Conservation (phyloP, 2,888 invertebrate species). For the Polietes domitor region DNA sequence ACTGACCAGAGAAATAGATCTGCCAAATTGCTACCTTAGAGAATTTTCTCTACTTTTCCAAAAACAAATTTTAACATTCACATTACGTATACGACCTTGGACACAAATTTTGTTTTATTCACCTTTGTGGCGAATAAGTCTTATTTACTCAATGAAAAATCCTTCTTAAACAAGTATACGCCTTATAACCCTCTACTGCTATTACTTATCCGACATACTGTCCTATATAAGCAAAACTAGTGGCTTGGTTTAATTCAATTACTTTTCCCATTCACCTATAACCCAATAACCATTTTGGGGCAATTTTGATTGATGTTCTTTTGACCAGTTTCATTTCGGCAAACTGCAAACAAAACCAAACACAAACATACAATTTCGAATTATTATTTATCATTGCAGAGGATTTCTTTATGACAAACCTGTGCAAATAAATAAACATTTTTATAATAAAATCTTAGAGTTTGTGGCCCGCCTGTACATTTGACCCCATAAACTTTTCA, state of each 20-base stretch:
- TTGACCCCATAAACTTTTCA: background rate
- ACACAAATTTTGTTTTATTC: no score
- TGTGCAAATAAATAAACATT: background rate
- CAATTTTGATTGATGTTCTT: background rate
- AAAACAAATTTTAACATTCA: no score
- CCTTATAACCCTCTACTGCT: background rate
- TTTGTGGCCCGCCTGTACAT: background rate
- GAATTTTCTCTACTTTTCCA: no score
- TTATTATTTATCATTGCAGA: conserved; percentile 22
- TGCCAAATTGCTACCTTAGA: no score
- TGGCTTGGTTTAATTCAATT: background rate
- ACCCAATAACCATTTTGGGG: background rate
- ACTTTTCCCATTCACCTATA: background rate
- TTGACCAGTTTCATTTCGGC: background rate
- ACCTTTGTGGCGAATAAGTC: background rate
- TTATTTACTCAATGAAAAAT: background rate
- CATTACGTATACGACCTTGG: no score
- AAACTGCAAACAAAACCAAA: background rate
- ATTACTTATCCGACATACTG: background rate
- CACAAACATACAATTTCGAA: background rate
- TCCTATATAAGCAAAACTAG: background rate
- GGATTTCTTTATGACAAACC: background rate
- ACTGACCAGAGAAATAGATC: no score
- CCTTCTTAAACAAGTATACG: background rate
- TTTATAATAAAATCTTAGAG: background rate